Base-by-base conservation (phyloP, 2,888 invertebrate species). In the Sminthurinus aureus region DNA sequence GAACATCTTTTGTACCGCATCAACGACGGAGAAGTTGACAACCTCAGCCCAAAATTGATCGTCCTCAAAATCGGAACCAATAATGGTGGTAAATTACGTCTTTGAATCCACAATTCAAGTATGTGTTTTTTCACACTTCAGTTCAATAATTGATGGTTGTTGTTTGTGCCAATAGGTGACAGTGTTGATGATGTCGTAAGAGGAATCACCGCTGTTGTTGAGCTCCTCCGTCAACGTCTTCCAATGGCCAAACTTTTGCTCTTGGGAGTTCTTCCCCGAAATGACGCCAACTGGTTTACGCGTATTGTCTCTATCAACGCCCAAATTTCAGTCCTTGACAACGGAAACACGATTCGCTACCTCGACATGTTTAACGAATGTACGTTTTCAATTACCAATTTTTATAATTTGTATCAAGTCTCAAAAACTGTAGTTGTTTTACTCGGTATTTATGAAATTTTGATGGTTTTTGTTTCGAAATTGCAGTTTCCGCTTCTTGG, bases 1-100 rank as follows among this genome's bases (percentile, higher is more conserved):
- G 91, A 92, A 86, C 90, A 92, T 89, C 89, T 92, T 11, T 89
- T 92, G 15, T 92, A 92, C 92, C 88, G 92, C 82, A 89, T 92
- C 22, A 88, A 90, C 81, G 91, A 92, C 89, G 92, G 92, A 75
- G 92, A 92, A 89, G 86, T 92, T 51, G 91, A 92, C 52, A 89
- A 89, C 82, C 89, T 92, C 66, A 89, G 89, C 50, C 92, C 92
- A 18, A 79, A 67, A 67, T n/a, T 79, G 38, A 20, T 84, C n/a
- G 84, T 84, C n/a, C 73, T 84, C n/a, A 84, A 81, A 50, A 79
- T 79, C 74, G 83, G 83, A 20, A 83, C 79, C 6, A 79, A 83
- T 20, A 79, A 83, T 51, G 71, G 71, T 24, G 83, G 74, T 52
- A 52, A 52, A 52, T 52, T 52, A 52, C n/a, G n/a, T n/a, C n/a